These are phyloP conservation scores for Anarrhichthys ocellatus DNA, from an alignment of 2,113 vertebrate species.

Conservation along the genomic window DNA sequence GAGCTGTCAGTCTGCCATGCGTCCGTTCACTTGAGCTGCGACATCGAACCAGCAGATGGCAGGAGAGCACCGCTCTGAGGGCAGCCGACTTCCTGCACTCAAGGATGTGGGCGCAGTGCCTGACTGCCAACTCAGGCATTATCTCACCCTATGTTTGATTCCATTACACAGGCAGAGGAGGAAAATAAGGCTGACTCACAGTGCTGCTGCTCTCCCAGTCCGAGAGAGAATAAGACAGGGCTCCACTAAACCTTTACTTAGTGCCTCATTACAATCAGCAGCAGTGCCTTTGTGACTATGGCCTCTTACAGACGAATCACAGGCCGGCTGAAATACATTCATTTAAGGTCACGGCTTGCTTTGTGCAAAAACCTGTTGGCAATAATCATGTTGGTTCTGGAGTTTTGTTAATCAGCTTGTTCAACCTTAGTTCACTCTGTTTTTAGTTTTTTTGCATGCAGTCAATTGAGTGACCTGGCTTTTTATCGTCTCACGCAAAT, in stretches of 20 bases:
- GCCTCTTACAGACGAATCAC: conserved; percentile 40
- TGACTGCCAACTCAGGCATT: conserved; percentile 70
- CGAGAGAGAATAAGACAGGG: conserved; percentile 11
- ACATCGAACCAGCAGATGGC: conserved; percentile 67
- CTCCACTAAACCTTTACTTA: conserved; percentile 45
- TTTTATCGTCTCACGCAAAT: background rate
- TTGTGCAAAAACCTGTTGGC: conserved; percentile 33
- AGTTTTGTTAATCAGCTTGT: conserved; percentile 33
- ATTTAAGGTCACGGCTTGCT: conserved; percentile 29
- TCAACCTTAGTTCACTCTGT: background rate
- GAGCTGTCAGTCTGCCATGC: background rate
- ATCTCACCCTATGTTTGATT: conserved; percentile 66
- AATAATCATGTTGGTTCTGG: conserved; percentile 26
- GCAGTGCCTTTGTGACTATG: conserved; percentile 14
- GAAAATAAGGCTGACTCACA: conserved; percentile 68
- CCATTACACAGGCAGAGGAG: conserved; percentile 64
- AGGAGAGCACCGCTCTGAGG: conserved; percentile 7
- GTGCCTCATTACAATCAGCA: conserved; percentile 51
- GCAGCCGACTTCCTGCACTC: conserved; percentile 23
- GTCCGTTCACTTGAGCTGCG: background rate
- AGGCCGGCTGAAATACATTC: conserved; percentile 36
- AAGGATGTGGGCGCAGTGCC: conserved; percentile 53
- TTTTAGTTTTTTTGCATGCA: background rate
- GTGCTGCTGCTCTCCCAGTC: conserved; percentile 39
- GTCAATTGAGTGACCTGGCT: conserved; percentile 8